Percentiles rank a stretch among this genome's conserved stretches.
Conservation (phyloP, 2,113 vertebrate genomes). For the Cryptotis parvus region DNA sequence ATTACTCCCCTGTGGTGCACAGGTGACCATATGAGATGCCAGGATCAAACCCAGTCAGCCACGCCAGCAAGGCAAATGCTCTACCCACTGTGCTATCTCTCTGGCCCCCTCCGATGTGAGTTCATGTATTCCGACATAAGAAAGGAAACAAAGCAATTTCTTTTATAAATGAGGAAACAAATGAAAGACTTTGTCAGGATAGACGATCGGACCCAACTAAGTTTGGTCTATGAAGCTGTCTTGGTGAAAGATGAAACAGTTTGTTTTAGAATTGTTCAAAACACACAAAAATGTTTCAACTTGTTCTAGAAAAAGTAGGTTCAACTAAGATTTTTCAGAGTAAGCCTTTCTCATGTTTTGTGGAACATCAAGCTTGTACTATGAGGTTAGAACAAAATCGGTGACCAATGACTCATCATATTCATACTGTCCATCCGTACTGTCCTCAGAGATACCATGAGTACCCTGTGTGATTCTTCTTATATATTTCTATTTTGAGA, state of each 20-base stretch:
- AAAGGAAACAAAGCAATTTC: background rate
- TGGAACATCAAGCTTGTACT: slow-evolving; percentile 14
- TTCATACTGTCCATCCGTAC: too few relatives aligned
- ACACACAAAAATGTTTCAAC: background rate
- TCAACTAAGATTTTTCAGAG: background rate
- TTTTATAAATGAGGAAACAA: background rate
- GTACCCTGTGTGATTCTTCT: background rate
- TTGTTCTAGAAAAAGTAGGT: background rate
- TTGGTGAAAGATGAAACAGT: background rate
- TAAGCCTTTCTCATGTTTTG: slow-evolving; percentile 8
- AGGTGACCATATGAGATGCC: too few relatives aligned
- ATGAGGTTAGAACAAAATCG: background rate
- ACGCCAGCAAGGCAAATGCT: too few relatives aligned
- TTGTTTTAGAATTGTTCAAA: background rate
- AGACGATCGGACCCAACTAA: fast-evolving
- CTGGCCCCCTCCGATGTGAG: too few relatives aligned
- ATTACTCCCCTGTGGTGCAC: too few relatives aligned
- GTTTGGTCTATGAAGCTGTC: background rate
- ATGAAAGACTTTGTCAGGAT: background rate
- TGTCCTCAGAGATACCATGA: too few relatives aligned
- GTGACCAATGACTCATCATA: background rate
- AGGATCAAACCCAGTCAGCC: too few relatives aligned
- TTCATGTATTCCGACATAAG: background rate
- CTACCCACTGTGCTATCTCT: too few relatives aligned
- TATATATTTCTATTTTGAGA: background rate